Evolutionary conservation across 1,140 invertebrate genomes (phyloP).

Genomic region (Aphelenchoides fujianensis): DNA sequence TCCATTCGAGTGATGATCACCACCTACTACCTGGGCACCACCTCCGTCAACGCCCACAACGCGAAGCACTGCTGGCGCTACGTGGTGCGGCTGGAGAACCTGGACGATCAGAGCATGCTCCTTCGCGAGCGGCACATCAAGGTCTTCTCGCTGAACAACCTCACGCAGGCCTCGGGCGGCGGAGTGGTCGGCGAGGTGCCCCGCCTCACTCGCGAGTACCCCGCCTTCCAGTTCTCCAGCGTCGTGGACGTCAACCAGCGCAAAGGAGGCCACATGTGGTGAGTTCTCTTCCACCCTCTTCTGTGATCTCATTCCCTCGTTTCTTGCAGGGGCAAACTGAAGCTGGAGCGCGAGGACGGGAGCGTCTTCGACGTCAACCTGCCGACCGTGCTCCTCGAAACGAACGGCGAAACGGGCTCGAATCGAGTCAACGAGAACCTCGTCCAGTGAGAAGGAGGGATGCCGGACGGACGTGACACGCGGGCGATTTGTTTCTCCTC

Average conservation of each 20-base stretch:
- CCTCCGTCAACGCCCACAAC: constrained; percentile 30
- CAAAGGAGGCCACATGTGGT: constrained; percentile 54
- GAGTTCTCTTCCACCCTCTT: too few species aligned
- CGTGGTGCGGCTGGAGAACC: constrained; percentile 43
- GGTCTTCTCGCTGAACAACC: constrained; percentile 47
- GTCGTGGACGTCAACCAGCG: constrained; percentile 42
- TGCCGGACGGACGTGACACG: too few species aligned
- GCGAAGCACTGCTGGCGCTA: constrained; percentile 47
- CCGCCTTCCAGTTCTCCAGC: constrained; percentile 45
- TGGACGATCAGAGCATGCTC: constrained; percentile 29
- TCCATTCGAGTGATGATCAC: constrained; percentile 39
- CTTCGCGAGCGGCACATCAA: constrained; percentile 43
- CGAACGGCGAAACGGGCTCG: neutral
- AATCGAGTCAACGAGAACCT: constrained; percentile 5
- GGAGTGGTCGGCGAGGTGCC: constrained; percentile 40
- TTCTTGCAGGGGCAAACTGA: constrained; percentile 48
- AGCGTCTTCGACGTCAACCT: constrained; percentile 42
- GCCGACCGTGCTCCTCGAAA: constrained; percentile 32
- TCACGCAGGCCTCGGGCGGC: constrained; percentile 43
- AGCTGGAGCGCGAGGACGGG: constrained; percentile 47
- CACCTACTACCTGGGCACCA: constrained; percentile 49
- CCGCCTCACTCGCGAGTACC: constrained; percentile 30
- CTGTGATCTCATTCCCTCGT: constrained; percentile 26
- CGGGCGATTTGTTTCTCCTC: too few species aligned
- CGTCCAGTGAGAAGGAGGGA: neutral